A percentile compares a stretch with the other conserved stretches of the same genome.
phyloP scores from a whole-genome alignment of 2,113 vertebrate genomes.

The Mixornis gularis region DNA sequence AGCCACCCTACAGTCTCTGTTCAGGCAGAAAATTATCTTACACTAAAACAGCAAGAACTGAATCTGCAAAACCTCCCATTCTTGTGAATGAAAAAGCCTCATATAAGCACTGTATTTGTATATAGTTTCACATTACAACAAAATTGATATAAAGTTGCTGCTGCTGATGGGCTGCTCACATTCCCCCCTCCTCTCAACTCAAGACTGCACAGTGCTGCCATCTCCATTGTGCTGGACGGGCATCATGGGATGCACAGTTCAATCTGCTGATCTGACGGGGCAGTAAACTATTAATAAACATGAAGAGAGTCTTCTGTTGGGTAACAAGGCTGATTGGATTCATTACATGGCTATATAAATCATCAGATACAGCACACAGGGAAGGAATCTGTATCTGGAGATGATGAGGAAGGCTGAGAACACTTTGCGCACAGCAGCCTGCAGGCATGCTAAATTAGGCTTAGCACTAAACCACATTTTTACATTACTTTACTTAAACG shows the following conservation, averaged over 20 bases:
- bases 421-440: neutral
- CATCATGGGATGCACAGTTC: neutral
- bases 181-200: neutral
- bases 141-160: neutral
- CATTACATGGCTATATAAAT: constrained; percentile 1
- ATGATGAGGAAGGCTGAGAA: constrained; percentile 9
- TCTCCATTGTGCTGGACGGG: fast-evolving
- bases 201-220: neutral
- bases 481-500: neutral
- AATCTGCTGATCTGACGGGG: neutral
- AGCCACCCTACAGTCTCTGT: neutral
- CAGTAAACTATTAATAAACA: constrained; percentile 29
- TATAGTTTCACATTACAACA: neutral
- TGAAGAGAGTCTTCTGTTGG: constrained; percentile 14
- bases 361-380: neutral
- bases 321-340: constrained; percentile 16
- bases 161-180: fast-evolving
- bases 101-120: neutral
- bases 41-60: neutral
- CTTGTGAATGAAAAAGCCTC: neutral
- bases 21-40: neutral
- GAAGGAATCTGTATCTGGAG: constrained; percentile 23
- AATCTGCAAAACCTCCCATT: neutral
- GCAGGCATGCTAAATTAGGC: constrained; percentile 11
- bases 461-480: constrained; percentile 20